Base-by-base conservation (phyloP, 2,797 vertebrate species). In the Fringilla coelebs region DNA sequence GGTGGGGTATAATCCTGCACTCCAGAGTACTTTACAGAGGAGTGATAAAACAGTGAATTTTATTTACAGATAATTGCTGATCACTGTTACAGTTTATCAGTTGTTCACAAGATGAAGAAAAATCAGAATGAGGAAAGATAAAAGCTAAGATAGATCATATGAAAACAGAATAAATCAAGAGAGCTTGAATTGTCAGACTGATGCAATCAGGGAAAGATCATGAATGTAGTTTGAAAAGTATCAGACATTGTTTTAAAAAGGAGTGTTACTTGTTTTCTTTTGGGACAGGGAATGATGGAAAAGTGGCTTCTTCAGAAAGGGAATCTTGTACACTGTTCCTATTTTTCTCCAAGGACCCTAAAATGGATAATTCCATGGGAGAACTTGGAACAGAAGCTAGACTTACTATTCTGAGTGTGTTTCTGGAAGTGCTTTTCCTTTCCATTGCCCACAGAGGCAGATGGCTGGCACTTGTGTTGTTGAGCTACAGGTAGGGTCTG, bases 61-160 rank as follows among this genome's bases (percentile, higher is more conserved):
- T 96, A 77, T 94, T 96, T 96, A 94, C 91, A 90, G 65, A 61
- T 77, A 72, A 43, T 55, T 89, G 60, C 38, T 91, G 86, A 41
- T 66, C n/a, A 94, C 41, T 57, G 77, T 61, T 83, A 60, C 31
- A 14, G 80, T 96, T 95, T 94, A 36, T 88, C 67, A 61, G 61
- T 89, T 55, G 67, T 88, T 96, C 93, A 78, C 60, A 77, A 88
- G 58, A 91, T 72, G 22, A 81, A 96, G 80, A 94, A 93, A 58
- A 89, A 62, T 66, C 86, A 88, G 51, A 84, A 38, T 84, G 45
- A 70, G 43, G 65, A 49, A 78, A 82, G 65, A 46, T 57, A 61
- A 89, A 91, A 46, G 38, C 20, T 38, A 26, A 88, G 54, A 17
- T 36, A 54, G 57, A 55, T 55, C 0, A 1, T 60, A 38, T 61